phyloP scores from a whole-genome alignment of 2,113 vertebrate genomes.

The Poicephalus gulielmi region DNA sequence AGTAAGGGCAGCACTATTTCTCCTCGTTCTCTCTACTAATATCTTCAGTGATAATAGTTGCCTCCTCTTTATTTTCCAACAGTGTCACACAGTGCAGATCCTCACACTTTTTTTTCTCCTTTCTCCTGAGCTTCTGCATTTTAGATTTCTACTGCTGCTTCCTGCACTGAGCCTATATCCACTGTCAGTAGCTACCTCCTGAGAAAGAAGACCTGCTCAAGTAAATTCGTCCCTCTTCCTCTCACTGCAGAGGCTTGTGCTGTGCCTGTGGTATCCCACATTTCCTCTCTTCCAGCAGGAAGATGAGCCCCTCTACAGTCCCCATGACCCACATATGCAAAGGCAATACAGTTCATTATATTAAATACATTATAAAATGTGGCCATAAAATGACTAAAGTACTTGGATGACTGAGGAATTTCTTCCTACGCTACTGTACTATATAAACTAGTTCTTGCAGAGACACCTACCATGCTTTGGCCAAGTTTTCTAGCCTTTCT shows the following conservation, averaged over 20 bases:
- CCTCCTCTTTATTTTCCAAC: background rate
- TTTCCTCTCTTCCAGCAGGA: background rate
- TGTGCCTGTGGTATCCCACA: background rate
- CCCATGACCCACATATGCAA: background rate
- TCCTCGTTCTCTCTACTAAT: background rate
- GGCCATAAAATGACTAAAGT: background rate
- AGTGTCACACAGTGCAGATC: background rate
- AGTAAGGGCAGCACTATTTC: background rate
- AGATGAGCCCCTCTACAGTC: background rate
- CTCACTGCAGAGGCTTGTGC: background rate
- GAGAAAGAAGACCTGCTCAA: background rate
- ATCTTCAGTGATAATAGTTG: background rate
- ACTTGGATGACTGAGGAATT: background rate
- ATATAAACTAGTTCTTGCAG: background rate
- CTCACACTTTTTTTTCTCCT: background rate
- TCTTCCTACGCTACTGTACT: background rate
- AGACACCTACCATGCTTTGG: background rate
- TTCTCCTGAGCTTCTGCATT: background rate
- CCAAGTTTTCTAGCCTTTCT: background rate
- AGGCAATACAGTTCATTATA: background rate
- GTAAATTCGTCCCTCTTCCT: background rate
- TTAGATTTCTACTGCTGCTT: background rate
- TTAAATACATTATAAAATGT: background rate
- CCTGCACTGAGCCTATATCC: background rate
- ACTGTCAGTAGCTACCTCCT: background rate